Percentiles rank a stretch among this genome's conserved stretches.
Conservation (phyloP, 2,888 invertebrate species). For the Allolobophora icterica region DNA sequence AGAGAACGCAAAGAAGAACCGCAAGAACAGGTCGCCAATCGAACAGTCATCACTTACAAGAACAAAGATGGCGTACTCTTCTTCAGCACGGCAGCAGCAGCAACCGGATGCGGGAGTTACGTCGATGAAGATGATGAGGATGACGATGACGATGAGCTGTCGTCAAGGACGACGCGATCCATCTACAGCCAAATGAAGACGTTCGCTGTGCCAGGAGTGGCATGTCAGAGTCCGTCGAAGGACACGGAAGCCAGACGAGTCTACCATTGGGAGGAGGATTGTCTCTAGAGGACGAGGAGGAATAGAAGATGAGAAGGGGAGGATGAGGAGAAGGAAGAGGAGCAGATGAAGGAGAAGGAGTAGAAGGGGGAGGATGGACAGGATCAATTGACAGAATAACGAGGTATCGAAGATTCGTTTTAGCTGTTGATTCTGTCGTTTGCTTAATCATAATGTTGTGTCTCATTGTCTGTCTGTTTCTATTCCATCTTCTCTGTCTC, state of each 20-base stretch:
- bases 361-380: too few relatives aligned
- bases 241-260: background rate
- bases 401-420: too few relatives aligned
- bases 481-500: too few relatives aligned
- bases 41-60: constrained; percentile 41
- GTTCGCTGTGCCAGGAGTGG: background rate
- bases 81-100: constrained; percentile 38
- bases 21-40: background rate
- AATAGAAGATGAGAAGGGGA: too few relatives aligned
- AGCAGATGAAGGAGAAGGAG: too few relatives aligned
- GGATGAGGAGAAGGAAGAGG: too few relatives aligned
- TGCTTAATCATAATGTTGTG: too few relatives aligned
- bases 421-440: too few relatives aligned
- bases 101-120: background rate
- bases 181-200: background rate
- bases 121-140: background rate
- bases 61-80: constrained; percentile 42
- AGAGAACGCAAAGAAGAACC: background rate
- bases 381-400: too few relatives aligned
- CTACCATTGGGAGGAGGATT: background rate
- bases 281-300: too few relatives aligned
- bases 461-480: too few relatives aligned
- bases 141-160: background rate
- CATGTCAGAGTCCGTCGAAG: background rate
- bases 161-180: constrained; percentile 7